phyloP scores from a whole-genome alignment of 2,797 vertebrate genomes.

The Acanthiza pusilla region DNA sequence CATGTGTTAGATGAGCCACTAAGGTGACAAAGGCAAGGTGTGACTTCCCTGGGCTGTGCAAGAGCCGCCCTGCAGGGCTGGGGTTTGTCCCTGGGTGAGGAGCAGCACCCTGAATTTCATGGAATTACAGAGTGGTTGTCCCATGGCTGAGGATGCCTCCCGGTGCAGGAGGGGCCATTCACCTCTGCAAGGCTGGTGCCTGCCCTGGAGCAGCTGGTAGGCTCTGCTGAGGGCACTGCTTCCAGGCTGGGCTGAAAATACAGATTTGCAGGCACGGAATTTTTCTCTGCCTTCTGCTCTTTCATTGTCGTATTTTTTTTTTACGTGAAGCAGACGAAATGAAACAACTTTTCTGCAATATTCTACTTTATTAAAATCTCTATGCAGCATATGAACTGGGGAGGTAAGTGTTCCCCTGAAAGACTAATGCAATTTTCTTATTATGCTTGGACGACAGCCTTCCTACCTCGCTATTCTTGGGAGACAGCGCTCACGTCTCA shows the following conservation, averaged over 20 bases:
- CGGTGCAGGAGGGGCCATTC: not conserved
- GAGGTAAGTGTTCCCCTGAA: conserved; percentile 56
- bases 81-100: not conserved
- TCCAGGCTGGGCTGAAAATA: not conserved
- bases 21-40: not conserved
- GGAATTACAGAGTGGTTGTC: not conserved
- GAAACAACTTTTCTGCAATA: conserved; percentile 39
- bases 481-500: conserved; percentile 9
- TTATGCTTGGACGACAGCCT: conserved; percentile 48
- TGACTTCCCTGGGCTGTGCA: not conserved
- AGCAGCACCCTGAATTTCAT: not conserved
- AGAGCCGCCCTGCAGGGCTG: not conserved
- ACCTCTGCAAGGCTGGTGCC: not conserved
- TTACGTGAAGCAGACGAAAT: conserved; percentile 30
- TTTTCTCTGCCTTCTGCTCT: not conserved
- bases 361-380: conserved; percentile 57
- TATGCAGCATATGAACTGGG: not conserved
- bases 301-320: not conserved
- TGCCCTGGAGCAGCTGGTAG: too few species aligned
- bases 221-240: not conserved
- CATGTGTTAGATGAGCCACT: not conserved
- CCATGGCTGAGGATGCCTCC: fast-evolving
- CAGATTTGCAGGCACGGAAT: not conserved
- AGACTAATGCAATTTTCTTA: conserved; percentile 25
- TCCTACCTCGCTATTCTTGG: not conserved